Evolutionary conservation across 2,797 vertebrate species (phyloP).

Genomic region (Taeniopygia guttata): DNA sequence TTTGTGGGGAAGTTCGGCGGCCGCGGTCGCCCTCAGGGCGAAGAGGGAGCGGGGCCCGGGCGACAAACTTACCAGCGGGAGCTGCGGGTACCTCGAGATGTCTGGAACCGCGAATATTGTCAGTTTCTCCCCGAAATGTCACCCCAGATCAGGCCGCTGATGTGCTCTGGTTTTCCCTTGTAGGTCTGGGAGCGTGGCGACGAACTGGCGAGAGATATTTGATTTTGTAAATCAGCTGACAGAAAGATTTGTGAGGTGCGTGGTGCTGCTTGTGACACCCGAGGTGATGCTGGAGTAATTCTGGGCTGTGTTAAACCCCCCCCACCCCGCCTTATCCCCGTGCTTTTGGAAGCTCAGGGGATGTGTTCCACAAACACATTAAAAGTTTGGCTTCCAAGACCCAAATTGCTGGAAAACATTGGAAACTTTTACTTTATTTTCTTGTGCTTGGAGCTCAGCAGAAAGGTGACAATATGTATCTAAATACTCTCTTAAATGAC

Average conservation of each 20-base stretch:
- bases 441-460: background rate
- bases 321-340: accelerated
- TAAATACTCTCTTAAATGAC: background rate
- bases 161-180: constrained; percentile 6
- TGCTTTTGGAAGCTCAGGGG: background rate
- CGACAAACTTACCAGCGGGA: background rate
- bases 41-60: background rate
- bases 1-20: background rate
- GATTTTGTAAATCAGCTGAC: constrained; percentile 90
- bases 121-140: background rate
- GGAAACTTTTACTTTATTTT: background rate
- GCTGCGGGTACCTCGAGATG: background rate
- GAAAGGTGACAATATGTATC: background rate
- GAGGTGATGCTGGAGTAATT: background rate
- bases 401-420: background rate
- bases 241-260: constrained; percentile 92
- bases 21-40: background rate
- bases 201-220: constrained; percentile 90
- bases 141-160: background rate
- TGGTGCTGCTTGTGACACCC: background rate
- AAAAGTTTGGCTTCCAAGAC: background rate
- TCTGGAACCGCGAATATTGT: no score
- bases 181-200: constrained; percentile 89
- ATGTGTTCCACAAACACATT: accelerated
- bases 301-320: background rate